A percentile compares a stretch with the other conserved stretches of the same genome.
Evolutionary conservation across 2,888 invertebrate species (phyloP).

Genomic region (Uloborus plumipes): DNA sequence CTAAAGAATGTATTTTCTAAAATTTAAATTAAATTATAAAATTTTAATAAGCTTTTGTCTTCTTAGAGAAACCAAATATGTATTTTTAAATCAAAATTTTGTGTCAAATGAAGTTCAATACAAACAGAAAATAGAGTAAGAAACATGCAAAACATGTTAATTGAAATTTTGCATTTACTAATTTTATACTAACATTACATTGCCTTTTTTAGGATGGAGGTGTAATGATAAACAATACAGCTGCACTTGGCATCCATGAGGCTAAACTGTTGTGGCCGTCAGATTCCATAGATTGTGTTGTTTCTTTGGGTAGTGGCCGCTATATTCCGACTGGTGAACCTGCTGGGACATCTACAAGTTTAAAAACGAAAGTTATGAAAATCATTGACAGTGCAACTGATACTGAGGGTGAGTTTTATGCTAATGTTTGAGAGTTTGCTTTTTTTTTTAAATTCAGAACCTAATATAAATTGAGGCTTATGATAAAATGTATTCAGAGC

Average conservation of each 20-base stretch:
- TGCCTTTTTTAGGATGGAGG: conserved; percentile 79
- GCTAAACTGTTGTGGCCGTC: conserved; percentile 86
- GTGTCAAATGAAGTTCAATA: too few species aligned
- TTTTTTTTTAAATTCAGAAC: background rate
- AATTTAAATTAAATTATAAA: too few species aligned
- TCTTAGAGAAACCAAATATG: too few species aligned
- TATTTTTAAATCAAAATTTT: too few species aligned
- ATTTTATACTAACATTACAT: too few species aligned
- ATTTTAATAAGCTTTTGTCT: too few species aligned
- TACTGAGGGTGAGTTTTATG: conserved; percentile 79
- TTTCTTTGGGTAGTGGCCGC: conserved; percentile 84
- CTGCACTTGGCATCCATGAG: conserved; percentile 89
- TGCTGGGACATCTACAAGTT: conserved; percentile 74
- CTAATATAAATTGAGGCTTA: background rate
- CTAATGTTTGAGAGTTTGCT: background rate
- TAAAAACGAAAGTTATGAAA: conserved; percentile 84
- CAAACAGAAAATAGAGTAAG: too few species aligned
- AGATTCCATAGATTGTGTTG: conserved; percentile 80
- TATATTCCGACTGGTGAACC: conserved; percentile 70
- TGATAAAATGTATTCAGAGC: too few species aligned
- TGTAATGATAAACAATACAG: conserved; percentile 88
- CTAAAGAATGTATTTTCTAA: too few species aligned
- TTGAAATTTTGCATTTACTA: too few species aligned
- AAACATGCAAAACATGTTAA: too few species aligned
- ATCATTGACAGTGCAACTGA: conserved; percentile 89